Evolutionary conservation across 2,888 invertebrate genomes (phyloP).

Genomic region (Eupithecia dodoneata): DNA sequence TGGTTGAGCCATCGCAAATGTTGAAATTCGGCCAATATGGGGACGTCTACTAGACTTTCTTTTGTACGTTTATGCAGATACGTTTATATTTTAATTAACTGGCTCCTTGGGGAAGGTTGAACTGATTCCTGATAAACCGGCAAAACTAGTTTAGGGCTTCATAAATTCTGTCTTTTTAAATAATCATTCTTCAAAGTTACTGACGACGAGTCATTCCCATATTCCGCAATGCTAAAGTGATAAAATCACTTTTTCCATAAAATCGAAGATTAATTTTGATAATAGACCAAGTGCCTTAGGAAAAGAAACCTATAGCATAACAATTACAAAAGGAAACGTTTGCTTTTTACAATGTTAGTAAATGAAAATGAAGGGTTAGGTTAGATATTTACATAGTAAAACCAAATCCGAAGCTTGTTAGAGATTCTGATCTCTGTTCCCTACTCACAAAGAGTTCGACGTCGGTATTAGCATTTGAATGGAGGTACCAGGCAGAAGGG

Average conservation of each 20-base stretch:
- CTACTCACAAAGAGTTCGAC: neutral
- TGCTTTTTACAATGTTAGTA: constrained; percentile 23
- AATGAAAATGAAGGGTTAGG: constrained; percentile 27
- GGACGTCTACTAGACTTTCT: neutral
- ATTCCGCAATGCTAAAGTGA: neutral
- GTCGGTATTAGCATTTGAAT: constrained; percentile 26
- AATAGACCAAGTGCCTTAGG: constrained; percentile 9
- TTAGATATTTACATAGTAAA: constrained; percentile 13
- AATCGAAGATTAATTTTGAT: neutral
- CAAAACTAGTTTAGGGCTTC: neutral
- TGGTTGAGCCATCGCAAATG: neutral
- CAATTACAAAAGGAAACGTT: neutral
- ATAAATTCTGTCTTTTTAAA: neutral
- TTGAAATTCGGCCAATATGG: neutral
- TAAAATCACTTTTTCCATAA: neutral
- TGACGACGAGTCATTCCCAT: neutral
- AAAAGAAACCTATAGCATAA: neutral
- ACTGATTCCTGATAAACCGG: neutral
- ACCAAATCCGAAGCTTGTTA: neutral
- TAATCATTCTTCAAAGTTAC: neutral
- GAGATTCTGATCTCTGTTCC: neutral
- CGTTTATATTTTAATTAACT: neutral
- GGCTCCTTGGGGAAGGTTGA: neutral
- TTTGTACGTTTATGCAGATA: neutral
- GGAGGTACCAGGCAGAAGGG: constrained; percentile 35